phyloP scores from a whole-genome alignment of 1,140 invertebrate genomes.

The Dysdera silvatica region DNA sequence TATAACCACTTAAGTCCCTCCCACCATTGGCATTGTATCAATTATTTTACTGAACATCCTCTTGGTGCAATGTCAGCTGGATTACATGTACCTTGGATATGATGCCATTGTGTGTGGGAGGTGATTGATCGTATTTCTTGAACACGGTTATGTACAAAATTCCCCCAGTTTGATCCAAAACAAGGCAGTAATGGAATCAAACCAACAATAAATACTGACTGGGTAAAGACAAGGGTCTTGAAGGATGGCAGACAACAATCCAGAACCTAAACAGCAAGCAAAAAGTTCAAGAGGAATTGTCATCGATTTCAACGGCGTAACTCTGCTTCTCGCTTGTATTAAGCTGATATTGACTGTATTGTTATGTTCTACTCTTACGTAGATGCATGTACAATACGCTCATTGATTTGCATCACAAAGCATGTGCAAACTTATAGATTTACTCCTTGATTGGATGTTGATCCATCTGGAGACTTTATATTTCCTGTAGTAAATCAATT shows the following conservation, averaged over 20 bases:
- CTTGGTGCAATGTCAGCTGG: background rate
- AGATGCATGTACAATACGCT: background rate
- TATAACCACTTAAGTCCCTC: constrained; percentile 10
- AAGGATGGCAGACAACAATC: background rate
- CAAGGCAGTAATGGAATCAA: background rate
- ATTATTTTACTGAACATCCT: background rate
- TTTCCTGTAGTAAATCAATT: background rate
- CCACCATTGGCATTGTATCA: background rate
- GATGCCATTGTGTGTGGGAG: background rate
- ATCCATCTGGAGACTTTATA: background rate
- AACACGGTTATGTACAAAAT: constrained; percentile 5
- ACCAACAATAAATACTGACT: constrained; percentile 6
- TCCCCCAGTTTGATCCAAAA: background rate
- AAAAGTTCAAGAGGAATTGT: constrained; percentile 11
- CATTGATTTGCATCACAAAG: constrained; percentile 1
- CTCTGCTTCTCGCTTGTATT: constrained; percentile 14
- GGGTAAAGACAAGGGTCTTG: background rate
- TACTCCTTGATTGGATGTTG: background rate
- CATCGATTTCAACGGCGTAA: background rate
- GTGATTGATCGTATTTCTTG: background rate
- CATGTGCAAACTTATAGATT: background rate
- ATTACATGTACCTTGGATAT: background rate
- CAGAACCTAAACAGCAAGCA: background rate
- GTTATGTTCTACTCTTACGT: background rate
- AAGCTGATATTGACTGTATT: background rate